These are phyloP conservation scores for Drosophila ezoana DNA, from an alignment of 2,888 invertebrate species.

Conservation along the genomic window DNA sequence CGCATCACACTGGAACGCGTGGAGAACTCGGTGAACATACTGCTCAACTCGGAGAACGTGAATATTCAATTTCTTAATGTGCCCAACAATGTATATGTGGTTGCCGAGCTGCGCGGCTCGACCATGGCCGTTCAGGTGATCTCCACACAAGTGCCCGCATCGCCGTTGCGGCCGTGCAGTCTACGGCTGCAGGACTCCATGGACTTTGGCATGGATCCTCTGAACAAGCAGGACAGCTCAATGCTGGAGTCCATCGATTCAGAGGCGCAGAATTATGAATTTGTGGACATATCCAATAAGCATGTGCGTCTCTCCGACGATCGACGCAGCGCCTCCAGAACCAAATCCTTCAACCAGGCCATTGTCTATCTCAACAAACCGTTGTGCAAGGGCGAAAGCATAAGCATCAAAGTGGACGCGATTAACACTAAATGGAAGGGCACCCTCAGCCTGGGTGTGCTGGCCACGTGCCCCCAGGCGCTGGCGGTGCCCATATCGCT, in stretches of 20 bases:
- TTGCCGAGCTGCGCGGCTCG: conserved; percentile 92
- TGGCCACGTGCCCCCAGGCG: conserved; percentile 89
- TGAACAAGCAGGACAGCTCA: conserved; percentile 85
- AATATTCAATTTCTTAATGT: conserved; percentile 91
- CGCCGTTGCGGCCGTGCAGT: conserved; percentile 85
- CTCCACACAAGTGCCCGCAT: conserved; percentile 86
- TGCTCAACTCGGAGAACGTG: conserved; percentile 93
- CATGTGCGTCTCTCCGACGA: conserved; percentile 90
- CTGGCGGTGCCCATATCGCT: conserved; percentile 56
- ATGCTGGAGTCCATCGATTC: conserved; percentile 85
- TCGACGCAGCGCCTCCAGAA: conserved; percentile 89
- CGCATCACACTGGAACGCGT: conserved; percentile 91
- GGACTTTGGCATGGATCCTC: conserved; percentile 87
- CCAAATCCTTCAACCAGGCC: conserved; percentile 94
- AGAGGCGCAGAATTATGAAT: conserved; percentile 87
- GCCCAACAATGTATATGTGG: conserved; percentile 93
- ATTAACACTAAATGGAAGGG: conserved; percentile 91
- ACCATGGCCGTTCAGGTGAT: conserved; percentile 92
- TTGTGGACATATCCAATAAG: conserved; percentile 93
- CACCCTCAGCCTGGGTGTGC: conserved; percentile 91
- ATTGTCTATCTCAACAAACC: conserved; percentile 89
- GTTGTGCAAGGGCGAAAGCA: conserved; percentile 88
- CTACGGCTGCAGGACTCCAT: conserved; percentile 87
- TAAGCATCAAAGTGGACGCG: conserved; percentile 91
- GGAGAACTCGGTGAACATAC: conserved; percentile 89